Conservation (phyloP, 2,888 invertebrate genomes). For the Lathronympha strigana region DNA sequence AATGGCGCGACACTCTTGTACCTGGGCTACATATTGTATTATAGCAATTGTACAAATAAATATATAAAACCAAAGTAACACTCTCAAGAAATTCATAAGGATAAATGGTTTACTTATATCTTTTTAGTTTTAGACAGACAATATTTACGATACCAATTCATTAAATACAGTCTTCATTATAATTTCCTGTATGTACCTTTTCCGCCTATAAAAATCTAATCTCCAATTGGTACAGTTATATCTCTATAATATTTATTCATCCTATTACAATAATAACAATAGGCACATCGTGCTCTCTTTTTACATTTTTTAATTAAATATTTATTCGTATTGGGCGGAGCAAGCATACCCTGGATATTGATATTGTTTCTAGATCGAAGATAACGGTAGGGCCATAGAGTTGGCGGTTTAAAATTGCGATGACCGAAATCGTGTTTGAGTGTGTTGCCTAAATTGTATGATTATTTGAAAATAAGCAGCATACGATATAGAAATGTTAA, state of each 20-base stretch:
- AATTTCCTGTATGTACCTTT: neutral
- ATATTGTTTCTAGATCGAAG: conserved; percentile 80
- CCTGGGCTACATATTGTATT: too few species aligned
- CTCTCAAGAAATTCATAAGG: too few species aligned
- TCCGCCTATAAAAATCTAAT: neutral
- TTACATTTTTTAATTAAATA: conserved; percentile 80
- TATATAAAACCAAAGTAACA: too few species aligned
- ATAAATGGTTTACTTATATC: too few species aligned
- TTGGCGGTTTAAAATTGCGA: conserved; percentile 45
- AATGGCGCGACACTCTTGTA: too few species aligned
- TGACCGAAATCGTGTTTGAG: neutral
- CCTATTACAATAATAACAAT: conserved; percentile 38
- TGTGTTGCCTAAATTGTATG: neutral
- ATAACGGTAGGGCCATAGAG: conserved; percentile 57
- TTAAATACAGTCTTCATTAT: neutral
- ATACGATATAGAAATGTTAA: too few species aligned
- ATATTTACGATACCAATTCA: neutral
- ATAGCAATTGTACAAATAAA: too few species aligned
- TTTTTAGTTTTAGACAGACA: too few species aligned
- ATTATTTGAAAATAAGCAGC: too few species aligned
- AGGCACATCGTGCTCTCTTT: conserved; percentile 62
- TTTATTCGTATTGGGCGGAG: conserved; percentile 79
- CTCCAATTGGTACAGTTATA: conserved; percentile 2
- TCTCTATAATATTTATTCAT: conserved; percentile 24
- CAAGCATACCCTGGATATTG: conserved; percentile 74